Evolutionary conservation across 1,140 invertebrate genomes (phyloP).

Genomic region (Drosophila sechellia): DNA sequence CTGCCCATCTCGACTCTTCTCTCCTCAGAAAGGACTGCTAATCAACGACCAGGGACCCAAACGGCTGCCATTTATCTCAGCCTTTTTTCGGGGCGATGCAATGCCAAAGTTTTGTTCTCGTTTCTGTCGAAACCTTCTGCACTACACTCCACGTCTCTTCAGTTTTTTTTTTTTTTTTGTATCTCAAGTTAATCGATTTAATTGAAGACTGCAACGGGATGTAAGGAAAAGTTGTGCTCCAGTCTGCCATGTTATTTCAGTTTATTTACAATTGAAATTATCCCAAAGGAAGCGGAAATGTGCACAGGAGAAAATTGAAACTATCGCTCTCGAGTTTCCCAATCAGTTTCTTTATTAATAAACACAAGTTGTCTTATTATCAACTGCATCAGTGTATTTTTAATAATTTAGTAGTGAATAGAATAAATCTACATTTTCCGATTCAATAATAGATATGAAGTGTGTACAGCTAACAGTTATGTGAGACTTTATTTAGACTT

Average conservation of each 20-base stretch:
- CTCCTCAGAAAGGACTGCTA: conserved; percentile 30
- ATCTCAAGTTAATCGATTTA: conserved; percentile 77
- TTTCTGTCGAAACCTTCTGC: neutral
- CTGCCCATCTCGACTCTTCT: neutral
- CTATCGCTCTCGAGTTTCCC: neutral
- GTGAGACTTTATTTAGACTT: too few species aligned
- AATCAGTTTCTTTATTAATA: neutral
- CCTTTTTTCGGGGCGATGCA: conserved; percentile 18
- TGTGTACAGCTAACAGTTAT: too few species aligned
- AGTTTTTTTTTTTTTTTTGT: conserved; percentile 36
- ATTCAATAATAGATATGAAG: too few species aligned
- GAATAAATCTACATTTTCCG: neutral
- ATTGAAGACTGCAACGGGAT: conserved; percentile 60
- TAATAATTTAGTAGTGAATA: neutral
- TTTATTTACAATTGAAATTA: conserved; percentile 70
- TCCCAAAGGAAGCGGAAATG: neutral
- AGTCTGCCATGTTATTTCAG: conserved; percentile 50
- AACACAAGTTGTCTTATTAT: neutral
- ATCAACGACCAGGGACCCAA: conserved; percentile 45
- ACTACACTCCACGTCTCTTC: neutral
- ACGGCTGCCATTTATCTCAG: conserved; percentile 52
- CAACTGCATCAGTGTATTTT: neutral
- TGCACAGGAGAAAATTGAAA: conserved; percentile 8
- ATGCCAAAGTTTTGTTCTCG: conserved; percentile 35
- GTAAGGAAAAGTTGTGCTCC: conserved; percentile 47